Conservation (phyloP, 2,888 invertebrate genomes). For the Brenthis daphne region DNA sequence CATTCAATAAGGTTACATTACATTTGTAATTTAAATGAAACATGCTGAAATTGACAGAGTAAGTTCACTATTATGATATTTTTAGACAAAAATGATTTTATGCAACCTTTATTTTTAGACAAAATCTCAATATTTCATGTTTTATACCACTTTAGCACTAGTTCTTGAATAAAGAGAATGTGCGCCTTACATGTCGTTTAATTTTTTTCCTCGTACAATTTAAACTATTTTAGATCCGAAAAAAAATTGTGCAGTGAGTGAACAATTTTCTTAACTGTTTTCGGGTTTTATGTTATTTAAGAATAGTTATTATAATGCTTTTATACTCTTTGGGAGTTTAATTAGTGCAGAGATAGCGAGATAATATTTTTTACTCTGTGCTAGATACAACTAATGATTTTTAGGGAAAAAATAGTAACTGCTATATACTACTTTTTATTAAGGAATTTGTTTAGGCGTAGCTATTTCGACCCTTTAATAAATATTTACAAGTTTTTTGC, state of each 20-base stretch:
- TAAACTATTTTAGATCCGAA: background rate
- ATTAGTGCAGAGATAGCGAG: too few species aligned
- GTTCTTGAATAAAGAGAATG: slow-evolving; percentile 69
- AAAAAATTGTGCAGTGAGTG: background rate
- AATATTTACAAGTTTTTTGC: too few species aligned
- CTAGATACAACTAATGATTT: too few species aligned
- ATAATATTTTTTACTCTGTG: too few species aligned
- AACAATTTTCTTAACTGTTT: too few species aligned
- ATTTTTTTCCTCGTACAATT: slow-evolving; percentile 39
- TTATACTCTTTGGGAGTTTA: too few species aligned
- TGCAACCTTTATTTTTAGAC: slow-evolving; percentile 54
- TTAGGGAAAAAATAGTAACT: too few species aligned
- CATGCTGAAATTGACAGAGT: slow-evolving; percentile 14
- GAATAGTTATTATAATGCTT: too few species aligned
- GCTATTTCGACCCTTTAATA: too few species aligned
- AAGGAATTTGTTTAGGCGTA: too few species aligned
- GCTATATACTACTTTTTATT: too few species aligned
- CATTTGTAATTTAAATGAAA: slow-evolving; percentile 4
- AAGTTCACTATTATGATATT: slow-evolving; percentile 16
- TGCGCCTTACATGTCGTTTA: slow-evolving; percentile 51
- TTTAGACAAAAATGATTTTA: slow-evolving; percentile 36
- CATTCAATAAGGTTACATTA: slow-evolving; percentile 16
- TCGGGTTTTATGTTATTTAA: too few species aligned
- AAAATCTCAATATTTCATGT: slow-evolving; percentile 63
- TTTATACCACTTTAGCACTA: slow-evolving; percentile 58